A percentile compares a stretch with the other conserved stretches of the same genome.
Evolutionary conservation across 1,140 invertebrate genomes (phyloP).

Genomic region (Zophobas morio): DNA sequence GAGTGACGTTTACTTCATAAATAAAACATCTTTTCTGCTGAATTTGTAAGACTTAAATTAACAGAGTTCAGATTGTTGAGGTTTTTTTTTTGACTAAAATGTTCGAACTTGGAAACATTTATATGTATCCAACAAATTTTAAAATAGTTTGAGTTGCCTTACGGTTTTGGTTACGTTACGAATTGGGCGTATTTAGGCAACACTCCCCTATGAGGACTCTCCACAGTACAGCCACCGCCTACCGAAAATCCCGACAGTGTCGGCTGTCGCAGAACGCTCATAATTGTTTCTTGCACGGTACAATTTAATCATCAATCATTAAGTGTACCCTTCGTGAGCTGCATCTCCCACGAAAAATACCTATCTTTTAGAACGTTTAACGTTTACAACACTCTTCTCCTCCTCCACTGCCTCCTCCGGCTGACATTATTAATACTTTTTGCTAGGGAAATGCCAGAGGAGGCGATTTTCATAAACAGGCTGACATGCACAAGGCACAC

Average conservation of each 20-base stretch:
- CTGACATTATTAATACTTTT: slow-evolving; percentile 7
- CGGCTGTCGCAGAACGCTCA: slow-evolving; percentile 59
- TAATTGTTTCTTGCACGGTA: slow-evolving; percentile 62
- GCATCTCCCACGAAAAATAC: slow-evolving; percentile 22
- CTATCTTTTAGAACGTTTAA: background rate
- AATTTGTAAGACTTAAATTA: too few species aligned
- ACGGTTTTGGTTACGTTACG: too few species aligned
- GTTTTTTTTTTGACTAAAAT: too few species aligned
- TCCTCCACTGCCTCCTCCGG: background rate
- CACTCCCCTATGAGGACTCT: too few species aligned
- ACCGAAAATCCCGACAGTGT: slow-evolving; percentile 55
- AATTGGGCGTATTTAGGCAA: too few species aligned
- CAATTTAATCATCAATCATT: slow-evolving; percentile 59
- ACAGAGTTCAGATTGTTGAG: too few species aligned
- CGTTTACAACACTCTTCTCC: background rate
- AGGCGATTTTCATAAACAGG: slow-evolving; percentile 7
- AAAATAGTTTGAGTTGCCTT: too few species aligned
- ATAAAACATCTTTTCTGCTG: too few species aligned
- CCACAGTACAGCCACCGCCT: slow-evolving; percentile 51
- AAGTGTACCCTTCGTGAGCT: slow-evolving; percentile 15
- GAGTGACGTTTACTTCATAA: too few species aligned
- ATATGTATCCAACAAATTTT: too few species aligned
- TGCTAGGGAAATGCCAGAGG: background rate
- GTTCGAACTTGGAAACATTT: too few species aligned
- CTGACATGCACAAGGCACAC: background rate